These are phyloP conservation scores for Marmota monax DNA, from an alignment of 2,113 vertebrate species.

Conservation along the genomic window DNA sequence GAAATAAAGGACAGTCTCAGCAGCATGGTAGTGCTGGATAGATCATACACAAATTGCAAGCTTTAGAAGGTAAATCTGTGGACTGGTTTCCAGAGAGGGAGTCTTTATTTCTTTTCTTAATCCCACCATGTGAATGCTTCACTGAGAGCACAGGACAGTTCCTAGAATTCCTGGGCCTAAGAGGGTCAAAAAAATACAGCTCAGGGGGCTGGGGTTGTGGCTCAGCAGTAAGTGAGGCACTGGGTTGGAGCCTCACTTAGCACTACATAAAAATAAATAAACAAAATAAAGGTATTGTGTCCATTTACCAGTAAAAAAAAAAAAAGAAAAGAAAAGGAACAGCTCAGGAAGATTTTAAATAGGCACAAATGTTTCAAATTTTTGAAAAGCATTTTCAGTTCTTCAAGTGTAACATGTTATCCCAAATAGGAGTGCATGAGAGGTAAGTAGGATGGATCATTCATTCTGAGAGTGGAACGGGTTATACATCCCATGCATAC, in stretches of 20 bases:
- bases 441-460: neutral
- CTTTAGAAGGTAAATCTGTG: neutral
- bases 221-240: too few relatives aligned
- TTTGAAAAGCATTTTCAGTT: neutral
- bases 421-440: neutral
- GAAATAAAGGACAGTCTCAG: constrained; percentile 34
- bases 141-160: neutral
- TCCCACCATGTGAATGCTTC: neutral
- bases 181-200: neutral
- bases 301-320: too few relatives aligned
- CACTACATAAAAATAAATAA: too few relatives aligned
- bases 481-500: neutral
- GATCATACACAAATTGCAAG: neutral
- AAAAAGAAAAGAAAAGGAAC: too few relatives aligned
- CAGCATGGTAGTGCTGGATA: neutral
- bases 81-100: neutral
- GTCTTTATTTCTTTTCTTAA: neutral
- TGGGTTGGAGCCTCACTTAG: too few relatives aligned
- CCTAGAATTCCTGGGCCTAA: neutral
- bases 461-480: neutral
- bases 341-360: constrained; percentile 11
- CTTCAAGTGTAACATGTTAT: neutral
- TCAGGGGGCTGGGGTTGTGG: too few relatives aligned
- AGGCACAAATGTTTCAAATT: neutral
- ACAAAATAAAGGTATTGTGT: too few relatives aligned